Base-by-base conservation (phyloP, 2,113 vertebrate genomes). In the Esox niger region DNA sequence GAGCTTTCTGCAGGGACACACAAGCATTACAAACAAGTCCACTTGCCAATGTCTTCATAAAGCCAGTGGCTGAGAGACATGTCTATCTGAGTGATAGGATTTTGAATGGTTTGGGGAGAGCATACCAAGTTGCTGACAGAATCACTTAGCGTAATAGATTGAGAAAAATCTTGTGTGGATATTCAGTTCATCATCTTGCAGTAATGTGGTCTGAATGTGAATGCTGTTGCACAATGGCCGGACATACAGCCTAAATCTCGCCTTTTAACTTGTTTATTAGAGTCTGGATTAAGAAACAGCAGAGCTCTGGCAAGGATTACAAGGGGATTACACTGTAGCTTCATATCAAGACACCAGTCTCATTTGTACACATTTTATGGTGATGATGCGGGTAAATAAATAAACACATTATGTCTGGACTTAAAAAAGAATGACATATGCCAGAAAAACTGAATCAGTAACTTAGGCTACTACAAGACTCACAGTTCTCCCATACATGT, bases 201-300 rank as follows among this genome's bases (percentile, higher is more conserved):
- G 65, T 64, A 70, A 75, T 66, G 63, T 30, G 21, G 7, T 62
- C 4, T 26, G 55, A 66, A 66, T 75, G 74, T 70, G 49, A 69
- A 79, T 30, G 32, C 6, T 29, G 15, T 55, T 75, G 65, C 56
- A 59, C 73, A 59, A 82, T 84, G 83, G 77, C 78, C 70, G 71
- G 80, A 79, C 73, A 84, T 78, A 80, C n/a, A n/a, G 35, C 35
- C 11, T 77, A 79, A 70, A 68, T 68, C 79, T 77, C 65, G 68
- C 60, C 69, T 82, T n/a, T 75, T 66, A 80, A 81, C 70, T 77
- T 85, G 80, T 82, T 87, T 83, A 83, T 84, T 82, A 76, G 64
- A 78, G 35, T 74, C 77, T 69, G 83, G 74, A 87, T 84, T 83
- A 79, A 76, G 76, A 81, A 82, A 80, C 30, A 49, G 72, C 73